Base-by-base conservation (phyloP, 23 tunicate genomes). In the Diplosoma virens region DNA sequence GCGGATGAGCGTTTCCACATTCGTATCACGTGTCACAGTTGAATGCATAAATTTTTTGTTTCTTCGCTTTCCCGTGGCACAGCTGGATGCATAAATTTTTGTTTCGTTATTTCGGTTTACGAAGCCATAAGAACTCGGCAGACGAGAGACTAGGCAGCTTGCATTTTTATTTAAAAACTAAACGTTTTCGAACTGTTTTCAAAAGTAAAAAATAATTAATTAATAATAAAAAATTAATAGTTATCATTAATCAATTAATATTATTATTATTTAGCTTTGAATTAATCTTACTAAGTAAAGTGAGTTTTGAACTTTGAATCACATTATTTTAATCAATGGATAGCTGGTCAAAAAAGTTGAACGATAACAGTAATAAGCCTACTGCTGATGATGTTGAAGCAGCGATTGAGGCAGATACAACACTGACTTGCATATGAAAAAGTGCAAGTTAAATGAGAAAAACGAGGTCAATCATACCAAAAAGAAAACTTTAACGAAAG, bases 401-500 rank as follows among this genome's bases (percentile, higher is more conserved):
- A 20, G 68, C 6, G 46, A 67, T 34, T 34, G 78, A 69, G 79
- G 68, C 70, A 70, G 59, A 70, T 70, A 22, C 69, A 37, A 66
- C 46, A 67, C 26, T 53, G 24, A 30, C 61, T 65, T 66, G 61
- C 70, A 26, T 59, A 54, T 70, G 54, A 52, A 33, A 70, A 81
- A 70, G 78, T 69, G 58, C 70, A 55, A 53, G 69, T 70, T 59
- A 56, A 71, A 30, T 71, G 75, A 28, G 56, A n/a, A 79, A 66
- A 81, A 30, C 28, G 54, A 21, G 30, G 67, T 67, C 18, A 48
- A 47, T 50, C 50, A 20, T 68, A 48, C 48, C 21, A 77, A 61
- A 77, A 78, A 78, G 75, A 78, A 73, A 37, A 81, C 24, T 11
- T 50, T 81, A 81, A 24, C 79, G 58, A 81, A 81, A 81, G 68